Evolutionary conservation across 2,888 invertebrate genomes (phyloP), one percentile per base, ranked within the genome.

Genomic region (Tipula lateralis): DNA sequence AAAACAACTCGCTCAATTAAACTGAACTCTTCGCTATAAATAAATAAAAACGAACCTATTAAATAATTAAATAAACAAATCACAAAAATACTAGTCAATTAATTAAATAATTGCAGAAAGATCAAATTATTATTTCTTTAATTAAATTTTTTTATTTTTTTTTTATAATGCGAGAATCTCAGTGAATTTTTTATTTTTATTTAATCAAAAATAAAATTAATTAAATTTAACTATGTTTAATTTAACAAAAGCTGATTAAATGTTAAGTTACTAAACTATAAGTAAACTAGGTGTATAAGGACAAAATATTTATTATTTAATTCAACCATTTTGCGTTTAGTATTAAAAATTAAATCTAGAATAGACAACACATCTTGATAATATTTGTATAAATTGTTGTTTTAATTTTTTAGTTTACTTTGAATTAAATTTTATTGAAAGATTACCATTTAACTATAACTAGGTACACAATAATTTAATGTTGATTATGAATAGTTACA

Each of bases 61-160:
- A 66, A 66, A 9, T 66, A 66, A 66, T 66, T 66, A 66, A 66
- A 9, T 66, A 66, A 24, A 24, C 66, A 66, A 66, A 66, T 66
- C 66, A 66, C 66, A 66, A 66, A 66, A 66, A 66, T 66, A 66
- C 66, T 66, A 66, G 66, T 66, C 66, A 66, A 66, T 66, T 66
- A 66, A 66, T 24, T 66, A 66, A 66, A 24, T 66, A 66, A 66
- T 66, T 66, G 66, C 66, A 19, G 24, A 16, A 66, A 66, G 66
- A 66, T 66, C 66, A 66, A 66, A 66, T 66, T 24, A 66, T 66
- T 66, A 50, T 66, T 24, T 24, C 24, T 66, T 24, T 24, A 66
- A 19, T 12, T 44, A 66, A 19, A 66, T 24, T 66, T 66, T 66
- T 7, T 66, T 24, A 24, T 66, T 66, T 66, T 19, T 66, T 66